A percentile compares a stretch with the other conserved stretches of the same genome.
Conservation (phyloP, 2,888 invertebrate species). For the Drosophila anomalata region DNA sequence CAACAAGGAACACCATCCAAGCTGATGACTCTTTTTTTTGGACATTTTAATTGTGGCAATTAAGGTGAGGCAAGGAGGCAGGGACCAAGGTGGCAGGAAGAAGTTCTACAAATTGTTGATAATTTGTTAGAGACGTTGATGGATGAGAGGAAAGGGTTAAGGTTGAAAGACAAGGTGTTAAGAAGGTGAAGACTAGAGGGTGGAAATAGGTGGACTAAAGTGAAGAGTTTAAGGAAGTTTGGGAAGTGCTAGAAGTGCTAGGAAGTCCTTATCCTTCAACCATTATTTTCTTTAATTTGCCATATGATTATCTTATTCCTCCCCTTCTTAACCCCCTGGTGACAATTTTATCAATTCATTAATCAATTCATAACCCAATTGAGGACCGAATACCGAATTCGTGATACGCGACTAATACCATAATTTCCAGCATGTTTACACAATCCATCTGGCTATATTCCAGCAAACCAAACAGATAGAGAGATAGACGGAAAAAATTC, state of each 20-base stretch:
- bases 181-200: neutral
- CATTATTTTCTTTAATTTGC: neutral
- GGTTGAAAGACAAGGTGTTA: neutral
- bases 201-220: neutral
- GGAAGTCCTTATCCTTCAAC: neutral
- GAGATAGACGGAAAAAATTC: neutral
- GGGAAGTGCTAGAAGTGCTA: neutral
- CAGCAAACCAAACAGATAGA: slow-evolving; percentile 44
- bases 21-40: slow-evolving; percentile 53
- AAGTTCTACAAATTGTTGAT: slow-evolving; percentile 36
- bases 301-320: slow-evolving; percentile 17
- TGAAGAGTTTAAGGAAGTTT: neutral
- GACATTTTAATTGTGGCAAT: slow-evolving; percentile 72
- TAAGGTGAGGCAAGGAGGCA: slow-evolving; percentile 47
- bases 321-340: slow-evolving; percentile 5
- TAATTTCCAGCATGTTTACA: slow-evolving; percentile 76
- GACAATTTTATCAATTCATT: slow-evolving; percentile 56
- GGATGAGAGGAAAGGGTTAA: slow-evolving; percentile 5
- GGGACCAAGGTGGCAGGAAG: slow-evolving; percentile 7
- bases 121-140: slow-evolving; percentile 49
- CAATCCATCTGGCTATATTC: slow-evolving; percentile 77
- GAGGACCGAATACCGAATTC: slow-evolving; percentile 27
- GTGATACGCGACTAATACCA: slow-evolving; percentile 64
- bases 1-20: slow-evolving; percentile 24
- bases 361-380: slow-evolving; percentile 51